Conservation (phyloP, 2,113 vertebrate genomes). For the Morone saxatilis region DNA sequence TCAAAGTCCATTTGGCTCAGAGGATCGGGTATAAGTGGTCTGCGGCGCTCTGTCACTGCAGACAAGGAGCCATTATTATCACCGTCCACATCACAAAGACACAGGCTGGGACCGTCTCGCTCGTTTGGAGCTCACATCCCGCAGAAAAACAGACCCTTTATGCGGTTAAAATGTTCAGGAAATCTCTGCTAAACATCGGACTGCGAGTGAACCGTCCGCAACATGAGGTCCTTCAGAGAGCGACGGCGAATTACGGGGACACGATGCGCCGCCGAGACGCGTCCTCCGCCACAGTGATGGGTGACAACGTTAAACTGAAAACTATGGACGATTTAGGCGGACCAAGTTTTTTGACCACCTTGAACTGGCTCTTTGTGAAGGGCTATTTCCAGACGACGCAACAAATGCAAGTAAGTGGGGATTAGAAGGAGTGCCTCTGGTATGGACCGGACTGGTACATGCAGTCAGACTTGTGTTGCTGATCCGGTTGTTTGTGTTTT, state of each 20-base stretch:
- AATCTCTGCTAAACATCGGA: slow-evolving; percentile 4
- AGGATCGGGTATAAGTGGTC: background rate
- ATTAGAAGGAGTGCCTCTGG: no score
- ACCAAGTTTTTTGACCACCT: slow-evolving; percentile 70
- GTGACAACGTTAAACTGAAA: slow-evolving; percentile 53
- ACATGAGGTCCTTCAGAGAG: background rate
- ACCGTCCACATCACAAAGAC: background rate
- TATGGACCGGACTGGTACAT: no score
- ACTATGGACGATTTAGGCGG: slow-evolving; percentile 78
- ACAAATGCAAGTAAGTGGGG: slow-evolving; percentile 80
- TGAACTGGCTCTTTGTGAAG: slow-evolving; percentile 84
- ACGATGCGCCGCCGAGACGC: background rate
- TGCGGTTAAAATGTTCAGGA: slow-evolving; percentile 64
- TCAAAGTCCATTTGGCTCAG: slow-evolving; percentile 23
- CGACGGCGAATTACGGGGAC: background rate
- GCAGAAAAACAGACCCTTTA: background rate
- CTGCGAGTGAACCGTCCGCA: slow-evolving; percentile 13
- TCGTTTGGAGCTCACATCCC: background rate
- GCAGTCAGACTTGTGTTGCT: no score
- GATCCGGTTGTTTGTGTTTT: no score
- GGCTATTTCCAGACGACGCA: slow-evolving; percentile 80
- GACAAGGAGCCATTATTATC: background rate
- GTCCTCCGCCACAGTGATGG: slow-evolving; percentile 19
- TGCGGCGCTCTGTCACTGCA: background rate
- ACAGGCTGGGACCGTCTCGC: background rate